Percentiles rank a stretch among this genome's conserved stretches.
These are phyloP conservation scores for Himalopsyche japonica DNA, from an alignment of 2,888 invertebrate genomes.

Conservation along the genomic window DNA sequence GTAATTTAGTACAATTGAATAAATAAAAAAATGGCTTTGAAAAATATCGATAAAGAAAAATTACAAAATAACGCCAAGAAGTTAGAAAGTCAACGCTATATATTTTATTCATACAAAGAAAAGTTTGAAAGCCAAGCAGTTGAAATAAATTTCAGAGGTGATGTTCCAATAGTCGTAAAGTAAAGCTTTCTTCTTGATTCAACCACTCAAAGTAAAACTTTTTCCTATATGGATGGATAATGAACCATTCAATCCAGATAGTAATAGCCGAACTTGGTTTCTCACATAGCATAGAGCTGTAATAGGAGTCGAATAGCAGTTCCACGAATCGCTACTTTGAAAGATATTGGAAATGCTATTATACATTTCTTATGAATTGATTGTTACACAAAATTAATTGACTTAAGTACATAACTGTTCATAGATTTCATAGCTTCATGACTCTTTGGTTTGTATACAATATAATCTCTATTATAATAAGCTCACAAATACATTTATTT, in stretches of 20 bases:
- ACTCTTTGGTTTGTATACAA: too few relatives aligned
- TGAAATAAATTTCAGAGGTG: not conserved
- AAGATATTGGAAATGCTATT: not conserved
- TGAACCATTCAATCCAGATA: not conserved
- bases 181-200: not conserved
- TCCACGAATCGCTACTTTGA: not conserved
- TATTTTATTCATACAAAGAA: not conserved
- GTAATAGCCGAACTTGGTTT: not conserved
- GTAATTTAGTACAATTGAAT: not conserved
- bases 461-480: too few relatives aligned
- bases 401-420: too few relatives aligned
- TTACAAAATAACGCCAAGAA: not conserved
- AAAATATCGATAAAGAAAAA: not conserved
- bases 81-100: not conserved
- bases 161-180: not conserved
- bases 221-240: not conserved
- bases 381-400: not conserved
- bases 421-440: too few relatives aligned
- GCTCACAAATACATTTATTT: too few relatives aligned
- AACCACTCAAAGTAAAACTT: not conserved
- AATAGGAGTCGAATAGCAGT: not conserved
- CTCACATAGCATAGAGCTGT: not conserved
- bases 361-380: not conserved
- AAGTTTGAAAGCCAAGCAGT: not conserved
- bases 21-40: not conserved